A percentile compares a stretch with the other conserved stretches of the same genome.
Evolutionary conservation across 2,113 vertebrate species (phyloP).

Genomic region (Anthoscopus minutus): DNA sequence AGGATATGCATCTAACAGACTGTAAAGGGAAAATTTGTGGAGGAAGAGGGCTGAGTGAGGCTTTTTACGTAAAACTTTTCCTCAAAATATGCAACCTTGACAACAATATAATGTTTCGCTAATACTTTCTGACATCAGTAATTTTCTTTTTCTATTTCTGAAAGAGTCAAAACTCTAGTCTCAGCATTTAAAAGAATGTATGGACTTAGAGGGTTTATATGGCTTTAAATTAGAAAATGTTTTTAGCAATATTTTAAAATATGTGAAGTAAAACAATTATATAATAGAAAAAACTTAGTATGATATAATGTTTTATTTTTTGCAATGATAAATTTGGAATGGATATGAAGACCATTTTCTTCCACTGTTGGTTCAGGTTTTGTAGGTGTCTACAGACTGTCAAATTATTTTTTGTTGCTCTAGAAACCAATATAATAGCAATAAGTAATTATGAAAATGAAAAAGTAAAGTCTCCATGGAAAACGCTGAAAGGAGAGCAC

Average conservation of each 20-base stretch:
- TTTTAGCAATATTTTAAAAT: neutral
- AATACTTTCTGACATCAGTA: neutral
- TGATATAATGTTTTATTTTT: neutral
- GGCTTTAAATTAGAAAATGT: neutral
- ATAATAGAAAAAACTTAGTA: neutral
- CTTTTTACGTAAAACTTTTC: neutral
- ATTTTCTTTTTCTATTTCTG: neutral
- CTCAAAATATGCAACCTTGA: neutral
- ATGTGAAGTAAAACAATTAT: neutral
- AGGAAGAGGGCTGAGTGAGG: neutral
- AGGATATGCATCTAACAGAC: neutral
- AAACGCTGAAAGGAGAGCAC: neutral
- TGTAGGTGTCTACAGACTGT: neutral
- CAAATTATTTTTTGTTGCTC: neutral
- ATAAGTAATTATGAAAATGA: neutral
- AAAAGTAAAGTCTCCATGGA: neutral
- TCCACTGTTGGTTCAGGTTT: neutral
- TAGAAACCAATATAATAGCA: neutral
- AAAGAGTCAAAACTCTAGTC: neutral
- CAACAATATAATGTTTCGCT: neutral
- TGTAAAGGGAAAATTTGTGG: neutral
- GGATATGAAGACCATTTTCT: neutral
- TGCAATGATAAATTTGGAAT: neutral
- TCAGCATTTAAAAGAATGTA: neutral
- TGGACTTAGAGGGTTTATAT: fast-evolving